Base-by-base conservation (phyloP, 1,140 invertebrate genomes). In the Bradynema listronoti region DNA sequence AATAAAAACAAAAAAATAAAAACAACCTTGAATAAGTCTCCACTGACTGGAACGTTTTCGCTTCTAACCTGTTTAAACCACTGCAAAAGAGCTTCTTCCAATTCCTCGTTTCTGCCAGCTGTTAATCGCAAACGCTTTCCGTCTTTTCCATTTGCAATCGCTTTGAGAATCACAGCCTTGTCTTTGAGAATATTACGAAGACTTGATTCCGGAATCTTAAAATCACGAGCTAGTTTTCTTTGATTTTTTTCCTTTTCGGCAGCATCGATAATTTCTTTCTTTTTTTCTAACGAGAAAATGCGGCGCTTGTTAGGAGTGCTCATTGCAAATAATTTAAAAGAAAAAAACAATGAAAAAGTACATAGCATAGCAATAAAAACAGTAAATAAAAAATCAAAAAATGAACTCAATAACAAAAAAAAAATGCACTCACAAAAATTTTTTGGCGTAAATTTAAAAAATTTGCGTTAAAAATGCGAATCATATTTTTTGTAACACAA, bases 141-240 rank as follows among this genome's bases (percentile, higher is more conserved):
- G 5, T 50, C 16, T 19, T 50, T 24, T 25, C 47, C 47, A 9
- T 50, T 25, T 9, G 16, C 16, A 19, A 50, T 19, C 29, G 47
- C 47, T 24, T 29, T 50, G 27, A 50, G 47, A 50, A 50, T 50
- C 16, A n/a, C 27, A 4, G 29, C 16, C 27, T 50, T 50, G 47
- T 50, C 34, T n/a, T 25, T 30, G 3, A 50, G 5, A 29, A 50
- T 50, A n/a, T n/a, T 27, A 30, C 34, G 16, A 4, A 50, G 16
- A 5, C 27, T 50, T 19, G 47, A 50, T 27, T 50, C 27, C 27
- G 47, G 47, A 16, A 50, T 25, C 16, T 29, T 29, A 32, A 50
- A 50, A 16, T 50, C 27, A 19, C 27, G 29, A 5, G 47, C 16
- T n/a, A 50, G 19, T 27, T 50, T 39, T 19, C 11, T 19, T 19